Evolutionary conservation across 2,113 vertebrate genomes (phyloP).

Genomic region (Chascanopsetta lugubris): DNA sequence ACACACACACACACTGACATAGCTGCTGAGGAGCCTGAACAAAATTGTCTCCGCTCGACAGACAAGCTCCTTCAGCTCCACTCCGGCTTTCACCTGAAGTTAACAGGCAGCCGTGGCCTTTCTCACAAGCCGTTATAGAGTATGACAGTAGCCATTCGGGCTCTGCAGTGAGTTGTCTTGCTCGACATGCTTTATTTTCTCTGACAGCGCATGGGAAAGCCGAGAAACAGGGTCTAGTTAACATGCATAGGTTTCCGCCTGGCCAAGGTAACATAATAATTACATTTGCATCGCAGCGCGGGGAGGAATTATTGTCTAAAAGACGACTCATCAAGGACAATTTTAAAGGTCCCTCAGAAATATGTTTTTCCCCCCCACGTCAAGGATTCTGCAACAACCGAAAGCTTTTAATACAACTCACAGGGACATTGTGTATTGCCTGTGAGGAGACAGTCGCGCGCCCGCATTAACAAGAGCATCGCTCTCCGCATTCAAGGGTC

Average conservation of each 20-base stretch:
- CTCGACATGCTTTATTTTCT: conserved; percentile 17
- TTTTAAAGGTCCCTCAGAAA: neutral
- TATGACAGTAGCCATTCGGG: conserved; percentile 63
- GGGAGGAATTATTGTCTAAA: neutral
- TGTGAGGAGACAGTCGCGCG: neutral
- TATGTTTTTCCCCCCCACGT: neutral
- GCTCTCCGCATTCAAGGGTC: neutral
- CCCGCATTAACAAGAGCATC: neutral
- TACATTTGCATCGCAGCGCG: neutral
- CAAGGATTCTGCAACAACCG: neutral
- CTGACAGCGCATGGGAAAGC: conserved; percentile 2
- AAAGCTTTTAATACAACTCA: neutral
- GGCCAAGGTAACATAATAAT: neutral
- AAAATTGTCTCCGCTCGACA: conserved; percentile 59
- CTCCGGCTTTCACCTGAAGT: conserved; percentile 50
- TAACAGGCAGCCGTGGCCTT: conserved; percentile 59
- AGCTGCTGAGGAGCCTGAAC: conserved; percentile 56
- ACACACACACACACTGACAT: conserved; percentile 36
- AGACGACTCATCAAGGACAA: neutral
- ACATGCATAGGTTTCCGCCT: neutral
- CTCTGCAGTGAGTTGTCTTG: conserved; percentile 25
- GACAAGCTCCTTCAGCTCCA: conserved; percentile 48
- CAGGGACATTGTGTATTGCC: neutral
- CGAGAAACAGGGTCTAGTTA: neutral
- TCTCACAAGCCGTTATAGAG: conserved; percentile 42